Percentiles rank a stretch among this genome's conserved stretches.
These are phyloP conservation scores for Osmoderma eremita DNA, from an alignment of 2,888 invertebrate genomes.

Conservation along the genomic window DNA sequence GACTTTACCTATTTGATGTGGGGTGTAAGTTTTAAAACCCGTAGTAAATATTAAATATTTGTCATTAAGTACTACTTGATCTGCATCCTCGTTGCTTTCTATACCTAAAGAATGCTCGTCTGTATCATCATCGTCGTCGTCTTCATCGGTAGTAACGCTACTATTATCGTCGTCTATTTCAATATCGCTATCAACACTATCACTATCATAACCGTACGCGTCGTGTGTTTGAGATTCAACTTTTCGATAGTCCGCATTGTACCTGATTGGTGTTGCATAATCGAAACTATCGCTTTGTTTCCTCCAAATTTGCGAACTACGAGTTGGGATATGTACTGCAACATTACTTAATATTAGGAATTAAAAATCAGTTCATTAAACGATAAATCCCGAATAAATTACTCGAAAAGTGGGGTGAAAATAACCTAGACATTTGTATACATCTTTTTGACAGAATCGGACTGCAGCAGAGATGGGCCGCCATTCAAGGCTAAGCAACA, in stretches of 20 bases:
- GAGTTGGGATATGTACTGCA: slow-evolving; percentile 32
- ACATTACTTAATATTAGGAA: not conserved
- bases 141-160: slow-evolving; percentile 47
- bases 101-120: slow-evolving; percentile 51
- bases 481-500: too few species aligned
- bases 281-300: slow-evolving; percentile 61
- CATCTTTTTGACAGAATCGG: too few species aligned
- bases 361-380: too few species aligned
- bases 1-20: slow-evolving; percentile 78
- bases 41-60: slow-evolving; percentile 86
- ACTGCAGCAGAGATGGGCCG: too few species aligned
- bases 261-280: slow-evolving; percentile 70
- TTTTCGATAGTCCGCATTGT: slow-evolving; percentile 71
- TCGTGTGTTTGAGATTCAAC: slow-evolving; percentile 62
- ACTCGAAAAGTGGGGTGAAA: too few species aligned
- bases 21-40: slow-evolving; percentile 84
- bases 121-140: slow-evolving; percentile 49
- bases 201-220: slow-evolving; percentile 54
- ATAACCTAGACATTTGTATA: too few species aligned
- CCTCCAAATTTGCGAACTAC: slow-evolving; percentile 38
- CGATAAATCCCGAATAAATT: too few species aligned
- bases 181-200: slow-evolving; percentile 55
- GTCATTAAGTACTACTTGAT: slow-evolving; percentile 67
- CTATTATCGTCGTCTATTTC: slow-evolving; percentile 47
- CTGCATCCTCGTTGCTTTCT: slow-evolving; percentile 58